These are phyloP conservation scores for Cichladusa arquata DNA, from an alignment of 2,113 vertebrate genomes.

Conservation along the genomic window DNA sequence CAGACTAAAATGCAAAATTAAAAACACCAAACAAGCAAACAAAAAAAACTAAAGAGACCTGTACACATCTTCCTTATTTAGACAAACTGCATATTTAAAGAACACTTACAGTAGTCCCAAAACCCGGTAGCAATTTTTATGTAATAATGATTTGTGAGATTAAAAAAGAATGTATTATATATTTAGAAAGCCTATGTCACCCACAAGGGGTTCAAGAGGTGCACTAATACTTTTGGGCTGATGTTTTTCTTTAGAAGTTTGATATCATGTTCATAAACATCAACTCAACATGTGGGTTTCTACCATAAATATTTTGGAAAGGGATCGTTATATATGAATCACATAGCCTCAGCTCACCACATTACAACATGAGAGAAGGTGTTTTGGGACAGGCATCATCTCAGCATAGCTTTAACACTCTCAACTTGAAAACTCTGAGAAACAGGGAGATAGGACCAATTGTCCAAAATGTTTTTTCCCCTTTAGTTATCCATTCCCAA, in stretches of 20 bases:
- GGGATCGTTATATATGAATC: not conserved
- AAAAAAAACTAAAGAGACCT: not conserved
- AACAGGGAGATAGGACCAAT: not conserved
- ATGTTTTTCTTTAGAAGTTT: not conserved
- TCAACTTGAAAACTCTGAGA: not conserved
- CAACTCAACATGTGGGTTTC: not conserved
- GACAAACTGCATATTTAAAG: not conserved
- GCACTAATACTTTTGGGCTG: not conserved
- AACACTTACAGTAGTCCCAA: not conserved
- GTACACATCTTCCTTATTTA: not conserved
- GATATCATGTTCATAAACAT: not conserved
- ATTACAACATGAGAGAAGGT: rapidly evolving
- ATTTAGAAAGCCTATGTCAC: not conserved
- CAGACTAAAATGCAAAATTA: not conserved
- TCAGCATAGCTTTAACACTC: not conserved
- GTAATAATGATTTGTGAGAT: not conserved
- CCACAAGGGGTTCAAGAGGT: not conserved
- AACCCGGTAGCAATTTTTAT: not conserved
- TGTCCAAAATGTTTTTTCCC: not conserved
- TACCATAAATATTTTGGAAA: not conserved
- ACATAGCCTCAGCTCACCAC: not conserved
- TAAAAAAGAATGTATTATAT: not conserved
- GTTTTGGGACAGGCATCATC: not conserved
- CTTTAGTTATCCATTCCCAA: not conserved
- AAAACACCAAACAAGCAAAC: not conserved